These are phyloP conservation scores for Palythoa caribaeorum DNA, from an alignment of 92 coral and sea anemone genomes.

Conservation along the genomic window DNA sequence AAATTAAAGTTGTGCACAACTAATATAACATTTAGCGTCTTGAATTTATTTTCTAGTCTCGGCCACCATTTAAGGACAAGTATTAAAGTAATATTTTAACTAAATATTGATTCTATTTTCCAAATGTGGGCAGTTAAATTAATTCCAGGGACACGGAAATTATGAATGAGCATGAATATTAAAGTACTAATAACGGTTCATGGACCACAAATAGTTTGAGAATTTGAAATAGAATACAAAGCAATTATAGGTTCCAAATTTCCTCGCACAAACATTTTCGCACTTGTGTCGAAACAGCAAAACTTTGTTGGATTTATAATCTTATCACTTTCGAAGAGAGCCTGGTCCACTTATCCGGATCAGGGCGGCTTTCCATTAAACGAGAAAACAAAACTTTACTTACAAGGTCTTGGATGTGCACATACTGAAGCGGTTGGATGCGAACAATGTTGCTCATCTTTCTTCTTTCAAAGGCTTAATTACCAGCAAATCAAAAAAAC, in stretches of 20 bases:
- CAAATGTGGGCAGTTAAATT: not conserved
- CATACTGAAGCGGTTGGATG: constrained; percentile 89
- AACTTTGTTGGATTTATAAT: too few relatives aligned
- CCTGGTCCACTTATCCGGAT: too few relatives aligned
- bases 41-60: not conserved
- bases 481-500: not conserved
- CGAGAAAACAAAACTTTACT: not conserved
- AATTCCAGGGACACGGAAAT: not conserved
- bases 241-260: too few relatives aligned
- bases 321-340: too few relatives aligned
- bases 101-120: not conserved
- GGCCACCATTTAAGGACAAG: not conserved
- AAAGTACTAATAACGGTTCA: too few relatives aligned
- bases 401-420: constrained; percentile 86
- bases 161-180: not conserved
- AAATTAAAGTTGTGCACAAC: too few relatives aligned
- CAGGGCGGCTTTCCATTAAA: too few relatives aligned
- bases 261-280: too few relatives aligned
- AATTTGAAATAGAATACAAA: too few relatives aligned
- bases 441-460: constrained; percentile 93
- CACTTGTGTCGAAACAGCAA: too few relatives aligned
- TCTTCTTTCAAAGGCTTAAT: not conserved
- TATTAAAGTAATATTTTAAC: not conserved
- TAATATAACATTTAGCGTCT: too few relatives aligned
- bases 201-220: too few relatives aligned